phyloP scores from a whole-genome alignment of 2,888 invertebrate genomes.

The Lysandra coridon region DNA sequence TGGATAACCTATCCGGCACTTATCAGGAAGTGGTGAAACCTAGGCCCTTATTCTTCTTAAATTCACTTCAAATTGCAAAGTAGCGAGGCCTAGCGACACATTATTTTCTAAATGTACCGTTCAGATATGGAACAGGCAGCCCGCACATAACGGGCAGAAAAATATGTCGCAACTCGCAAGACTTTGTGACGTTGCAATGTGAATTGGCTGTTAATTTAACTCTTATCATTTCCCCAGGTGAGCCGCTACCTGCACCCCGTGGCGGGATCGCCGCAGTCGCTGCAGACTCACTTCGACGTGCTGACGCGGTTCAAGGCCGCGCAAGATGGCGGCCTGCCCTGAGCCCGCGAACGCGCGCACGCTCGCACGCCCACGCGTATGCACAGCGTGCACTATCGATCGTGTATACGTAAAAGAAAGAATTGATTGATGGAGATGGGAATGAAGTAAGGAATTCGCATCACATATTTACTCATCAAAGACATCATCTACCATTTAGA shows the following conservation, averaged over 20 bases:
- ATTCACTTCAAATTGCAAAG: too few species aligned
- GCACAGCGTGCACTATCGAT: neutral
- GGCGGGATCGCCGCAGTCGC: constrained; percentile 62
- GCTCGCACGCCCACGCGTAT: neutral
- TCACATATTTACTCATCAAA: neutral
- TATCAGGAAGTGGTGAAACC: too few species aligned
- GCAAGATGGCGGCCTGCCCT: constrained; percentile 45
- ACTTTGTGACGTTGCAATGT: too few species aligned
- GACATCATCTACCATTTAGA: neutral
- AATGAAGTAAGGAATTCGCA: neutral
- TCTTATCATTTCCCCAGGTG: constrained; percentile 29
- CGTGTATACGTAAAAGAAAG: neutral
- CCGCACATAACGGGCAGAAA: too few species aligned
- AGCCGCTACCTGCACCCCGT: constrained; percentile 48
- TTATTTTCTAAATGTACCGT: too few species aligned
- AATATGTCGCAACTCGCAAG: too few species aligned
- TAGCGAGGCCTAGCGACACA: too few species aligned
- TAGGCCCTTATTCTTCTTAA: too few species aligned
- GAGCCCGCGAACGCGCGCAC: neutral
- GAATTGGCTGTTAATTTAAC: neutral
- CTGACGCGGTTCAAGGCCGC: constrained; percentile 78
- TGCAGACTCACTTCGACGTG: constrained; percentile 90
- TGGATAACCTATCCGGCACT: too few species aligned
- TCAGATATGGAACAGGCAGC: too few species aligned
- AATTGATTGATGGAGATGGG: neutral